phyloP scores from a whole-genome alignment of 2,113 vertebrate genomes.

The Hemiscyllium ocellatum region DNA sequence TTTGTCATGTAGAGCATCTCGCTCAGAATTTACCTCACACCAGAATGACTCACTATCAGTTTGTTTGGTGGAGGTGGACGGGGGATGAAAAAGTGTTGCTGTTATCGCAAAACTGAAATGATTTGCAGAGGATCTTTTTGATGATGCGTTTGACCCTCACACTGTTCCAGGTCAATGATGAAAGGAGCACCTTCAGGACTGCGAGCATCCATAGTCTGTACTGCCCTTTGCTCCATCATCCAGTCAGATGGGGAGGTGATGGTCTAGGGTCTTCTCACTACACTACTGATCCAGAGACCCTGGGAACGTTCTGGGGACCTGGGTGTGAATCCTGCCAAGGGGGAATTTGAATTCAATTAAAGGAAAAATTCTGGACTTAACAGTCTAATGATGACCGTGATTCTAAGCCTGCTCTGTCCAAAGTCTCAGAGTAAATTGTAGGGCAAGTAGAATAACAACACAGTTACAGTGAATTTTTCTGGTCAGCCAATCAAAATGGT shows the following conservation, averaged over 20 bases:
- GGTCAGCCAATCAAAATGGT: not conserved
- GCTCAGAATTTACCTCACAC: not conserved
- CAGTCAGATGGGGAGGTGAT: too few relatives aligned
- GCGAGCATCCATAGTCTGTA: not conserved
- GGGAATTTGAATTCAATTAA: too few relatives aligned
- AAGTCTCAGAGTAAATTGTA: not conserved
- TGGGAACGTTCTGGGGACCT: too few relatives aligned
- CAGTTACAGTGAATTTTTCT: not conserved
- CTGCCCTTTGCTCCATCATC: not conserved
- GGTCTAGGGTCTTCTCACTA: too few relatives aligned
- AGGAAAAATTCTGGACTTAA: too few relatives aligned
- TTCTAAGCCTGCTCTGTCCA: not conserved
- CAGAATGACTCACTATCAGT: not conserved
- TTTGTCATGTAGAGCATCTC: not conserved
- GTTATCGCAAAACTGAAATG: not conserved
- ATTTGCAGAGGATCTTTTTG: not conserved
- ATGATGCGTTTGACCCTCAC: not conserved
- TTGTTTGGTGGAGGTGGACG: not conserved
- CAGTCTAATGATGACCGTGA: too few relatives aligned
- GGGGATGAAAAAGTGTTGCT: not conserved
- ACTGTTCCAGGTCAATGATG: not conserved
- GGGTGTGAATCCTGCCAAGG: too few relatives aligned
- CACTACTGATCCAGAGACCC: too few relatives aligned
- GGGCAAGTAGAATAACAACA: not conserved
- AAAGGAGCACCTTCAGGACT: too few relatives aligned